phyloP scores from a whole-genome alignment of 2,888 invertebrate genomes.

The Luffia ferchaultella region DNA sequence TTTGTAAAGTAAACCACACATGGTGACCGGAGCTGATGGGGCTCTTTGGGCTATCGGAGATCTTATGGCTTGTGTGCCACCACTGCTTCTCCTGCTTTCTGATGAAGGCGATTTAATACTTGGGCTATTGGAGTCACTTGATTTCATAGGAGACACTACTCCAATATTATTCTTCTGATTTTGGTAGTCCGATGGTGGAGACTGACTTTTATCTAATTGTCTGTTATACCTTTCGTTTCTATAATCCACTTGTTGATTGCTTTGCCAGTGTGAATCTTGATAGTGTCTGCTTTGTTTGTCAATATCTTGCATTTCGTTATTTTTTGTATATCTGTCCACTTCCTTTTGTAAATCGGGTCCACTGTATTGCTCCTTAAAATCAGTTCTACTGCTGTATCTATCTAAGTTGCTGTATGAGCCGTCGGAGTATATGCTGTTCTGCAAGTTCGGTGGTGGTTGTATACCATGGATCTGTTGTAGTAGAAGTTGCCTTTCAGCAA shows the following conservation, averaged over 20 bases:
- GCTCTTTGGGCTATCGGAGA: conserved; percentile 87
- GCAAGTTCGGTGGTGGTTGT: conserved; percentile 55
- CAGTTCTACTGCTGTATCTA: conserved; percentile 52
- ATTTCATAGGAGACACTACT: conserved; percentile 44
- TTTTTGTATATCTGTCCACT: conserved; percentile 42
- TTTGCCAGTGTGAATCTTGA: conserved; percentile 47
- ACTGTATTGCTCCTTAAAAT: conserved; percentile 41
- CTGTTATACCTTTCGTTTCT: conserved; percentile 40
- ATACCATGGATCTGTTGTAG: conserved; percentile 69
- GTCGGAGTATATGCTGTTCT: conserved; percentile 57
- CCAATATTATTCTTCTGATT: conserved; percentile 33
- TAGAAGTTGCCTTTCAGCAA: conserved; percentile 68
- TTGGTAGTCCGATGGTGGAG: conserved; percentile 39
- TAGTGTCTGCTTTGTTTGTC: conserved; percentile 45
- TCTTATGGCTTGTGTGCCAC: conserved; percentile 71
- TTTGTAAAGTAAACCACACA: conserved; percentile 91
- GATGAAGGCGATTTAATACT: conserved; percentile 58
- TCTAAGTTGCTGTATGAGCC: conserved; percentile 54
- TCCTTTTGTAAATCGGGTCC: conserved; percentile 49
- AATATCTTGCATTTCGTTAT: conserved; percentile 45
- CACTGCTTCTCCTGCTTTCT: conserved; percentile 55
- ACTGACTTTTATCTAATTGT: conserved; percentile 39
- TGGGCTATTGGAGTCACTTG: conserved; percentile 52
- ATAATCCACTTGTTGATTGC: conserved; percentile 37
- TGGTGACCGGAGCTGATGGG: conserved; percentile 83